Evolutionary conservation across 2,888 invertebrate genomes (phyloP).

Genomic region (Baccha elongata): DNA sequence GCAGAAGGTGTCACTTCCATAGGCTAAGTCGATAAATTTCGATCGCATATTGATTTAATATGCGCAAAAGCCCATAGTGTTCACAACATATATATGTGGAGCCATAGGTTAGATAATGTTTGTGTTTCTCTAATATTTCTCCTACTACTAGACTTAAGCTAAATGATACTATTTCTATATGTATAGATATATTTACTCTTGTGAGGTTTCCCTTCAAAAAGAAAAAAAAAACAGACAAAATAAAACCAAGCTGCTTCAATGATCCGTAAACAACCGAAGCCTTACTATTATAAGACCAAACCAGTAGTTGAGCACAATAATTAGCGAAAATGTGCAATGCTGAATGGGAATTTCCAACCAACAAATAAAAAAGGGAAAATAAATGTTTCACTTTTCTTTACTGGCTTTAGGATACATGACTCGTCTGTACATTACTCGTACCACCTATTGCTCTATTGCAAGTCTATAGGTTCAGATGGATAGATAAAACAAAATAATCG

Average conservation of each 20-base stretch:
- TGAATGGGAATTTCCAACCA: constrained; percentile 22
- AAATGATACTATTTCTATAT: constrained; percentile 37
- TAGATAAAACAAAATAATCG: constrained; percentile 43
- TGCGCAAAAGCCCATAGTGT: constrained; percentile 8
- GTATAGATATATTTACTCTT: constrained; percentile 9
- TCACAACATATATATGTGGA: background rate
- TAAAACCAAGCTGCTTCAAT: constrained; percentile 67
- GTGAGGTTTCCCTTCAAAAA: constrained; percentile 49
- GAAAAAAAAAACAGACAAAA: constrained; percentile 41
- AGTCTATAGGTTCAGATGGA: background rate
- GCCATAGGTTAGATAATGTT: constrained; percentile 14
- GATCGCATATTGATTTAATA: constrained; percentile 59
- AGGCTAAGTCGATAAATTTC: constrained; percentile 64
- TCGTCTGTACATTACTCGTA: too few relatives aligned
- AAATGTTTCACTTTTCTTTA: constrained; percentile 30
- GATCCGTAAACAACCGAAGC: constrained; percentile 72
- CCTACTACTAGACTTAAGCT: constrained; percentile 14
- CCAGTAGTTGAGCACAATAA: constrained; percentile 51
- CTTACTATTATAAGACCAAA: constrained; percentile 21
- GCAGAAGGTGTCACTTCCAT: constrained; percentile 62
- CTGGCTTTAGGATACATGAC: background rate
- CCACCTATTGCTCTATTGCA: too few relatives aligned
- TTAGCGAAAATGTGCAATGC: constrained; percentile 57
- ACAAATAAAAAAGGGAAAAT: too few relatives aligned
- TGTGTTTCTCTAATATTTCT: constrained; percentile 1